Evolutionary conservation across 2,888 invertebrate genomes (phyloP).

Genomic region (Ganaspis brasiliensis): DNA sequence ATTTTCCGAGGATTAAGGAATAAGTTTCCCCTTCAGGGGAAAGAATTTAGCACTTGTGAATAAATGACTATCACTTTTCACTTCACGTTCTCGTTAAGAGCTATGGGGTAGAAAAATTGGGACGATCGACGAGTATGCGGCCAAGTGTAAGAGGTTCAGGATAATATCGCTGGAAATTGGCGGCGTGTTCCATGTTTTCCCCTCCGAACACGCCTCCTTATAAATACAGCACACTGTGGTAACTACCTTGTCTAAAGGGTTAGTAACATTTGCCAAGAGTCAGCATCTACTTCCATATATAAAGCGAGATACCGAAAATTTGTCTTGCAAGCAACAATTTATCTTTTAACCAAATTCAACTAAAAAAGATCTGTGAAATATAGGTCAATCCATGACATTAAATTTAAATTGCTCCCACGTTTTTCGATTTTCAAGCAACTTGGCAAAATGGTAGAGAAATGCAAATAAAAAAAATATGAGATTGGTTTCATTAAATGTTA

Average conservation of each 20-base stretch:
- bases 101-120: slow-evolving; percentile 57
- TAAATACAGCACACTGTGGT: slow-evolving; percentile 39
- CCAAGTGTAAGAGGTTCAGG: slow-evolving; percentile 39
- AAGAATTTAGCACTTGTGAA: slow-evolving; percentile 20
- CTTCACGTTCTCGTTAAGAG: slow-evolving; percentile 51
- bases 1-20: slow-evolving; percentile 5
- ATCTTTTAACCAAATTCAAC: too few species aligned
- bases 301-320: too few species aligned
- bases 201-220: slow-evolving; percentile 52
- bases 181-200: slow-evolving; percentile 49
- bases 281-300: neutral
- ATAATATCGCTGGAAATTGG: slow-evolving; percentile 53
- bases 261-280: slow-evolving; percentile 33
- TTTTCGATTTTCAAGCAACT: too few species aligned
- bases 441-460: too few species aligned
- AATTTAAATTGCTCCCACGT: too few species aligned
- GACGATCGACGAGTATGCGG: slow-evolving; percentile 50
- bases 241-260: slow-evolving; percentile 38
- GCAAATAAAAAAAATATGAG: too few species aligned
- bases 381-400: too few species aligned
- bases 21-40: neutral
- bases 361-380: too few species aligned
- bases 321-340: too few species aligned
- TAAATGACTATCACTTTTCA: slow-evolving; percentile 40
- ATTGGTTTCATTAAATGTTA: too few species aligned